A percentile compares a stretch with the other conserved stretches of the same genome.
These are phyloP conservation scores for Drosophila pseudoobscura DNA, from an alignment of 1,140 invertebrate species.

Conservation along the genomic window DNA sequence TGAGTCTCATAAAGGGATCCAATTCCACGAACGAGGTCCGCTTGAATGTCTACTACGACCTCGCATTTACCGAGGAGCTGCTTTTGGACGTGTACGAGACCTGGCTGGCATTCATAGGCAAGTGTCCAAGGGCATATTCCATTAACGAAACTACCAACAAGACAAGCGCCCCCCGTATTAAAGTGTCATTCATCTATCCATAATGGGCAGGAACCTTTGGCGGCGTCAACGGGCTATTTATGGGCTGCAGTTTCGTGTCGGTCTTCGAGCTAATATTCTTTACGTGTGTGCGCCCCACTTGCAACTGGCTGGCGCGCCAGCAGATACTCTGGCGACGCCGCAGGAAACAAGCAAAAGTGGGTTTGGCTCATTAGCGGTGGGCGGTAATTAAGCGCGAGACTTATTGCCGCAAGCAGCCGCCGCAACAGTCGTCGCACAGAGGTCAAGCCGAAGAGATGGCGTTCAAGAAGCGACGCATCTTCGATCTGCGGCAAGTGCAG, in stretches of 20 bases:
- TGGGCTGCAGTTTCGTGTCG: slow-evolving; percentile 88
- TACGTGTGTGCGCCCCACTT: slow-evolving; percentile 66
- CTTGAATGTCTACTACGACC: slow-evolving; percentile 86
- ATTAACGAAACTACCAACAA: slow-evolving; percentile 37
- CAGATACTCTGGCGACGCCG: slow-evolving; percentile 55
- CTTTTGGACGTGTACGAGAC: slow-evolving; percentile 85
- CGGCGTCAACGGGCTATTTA: slow-evolving; percentile 87
- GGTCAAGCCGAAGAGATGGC: slow-evolving; percentile 36
- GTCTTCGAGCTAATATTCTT: slow-evolving; percentile 87
- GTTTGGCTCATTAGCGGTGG: slow-evolving; percentile 48
- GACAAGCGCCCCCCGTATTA: neutral
- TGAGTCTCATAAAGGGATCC: slow-evolving; percentile 7
- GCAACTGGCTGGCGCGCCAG: slow-evolving; percentile 70
- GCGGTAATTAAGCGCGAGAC: slow-evolving; percentile 36
- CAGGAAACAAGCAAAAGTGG: slow-evolving; percentile 9
- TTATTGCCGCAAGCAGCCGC: slow-evolving; percentile 10
- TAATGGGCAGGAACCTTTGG: slow-evolving; percentile 86
- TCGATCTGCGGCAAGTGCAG: slow-evolving; percentile 60
- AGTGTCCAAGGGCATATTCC: slow-evolving; percentile 25
- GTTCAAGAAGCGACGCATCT: slow-evolving; percentile 70
- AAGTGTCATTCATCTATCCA: slow-evolving; percentile 6
- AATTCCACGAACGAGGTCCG: slow-evolving; percentile 32
- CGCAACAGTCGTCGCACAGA: slow-evolving; percentile 7
- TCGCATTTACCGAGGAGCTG: slow-evolving; percentile 84
- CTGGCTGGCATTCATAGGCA: slow-evolving; percentile 82